Percentiles rank a stretch among this genome's conserved stretches.
Evolutionary conservation across 2,113 vertebrate genomes (phyloP).

Genomic region (Oreochromis aureus): DNA sequence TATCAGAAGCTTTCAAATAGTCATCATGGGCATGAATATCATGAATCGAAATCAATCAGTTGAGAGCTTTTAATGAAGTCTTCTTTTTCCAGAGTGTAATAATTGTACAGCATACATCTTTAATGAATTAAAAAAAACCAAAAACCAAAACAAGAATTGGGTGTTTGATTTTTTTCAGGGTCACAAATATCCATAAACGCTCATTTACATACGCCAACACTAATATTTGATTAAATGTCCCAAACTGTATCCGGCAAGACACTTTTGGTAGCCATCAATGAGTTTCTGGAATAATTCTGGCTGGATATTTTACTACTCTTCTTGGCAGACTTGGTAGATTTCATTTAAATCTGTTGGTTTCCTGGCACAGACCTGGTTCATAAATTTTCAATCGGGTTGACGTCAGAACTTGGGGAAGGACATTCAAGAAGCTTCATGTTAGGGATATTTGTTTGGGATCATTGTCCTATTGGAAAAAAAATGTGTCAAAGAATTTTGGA

Average conservation of each 20-base stretch:
- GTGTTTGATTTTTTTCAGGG: background rate
- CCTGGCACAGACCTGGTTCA: background rate
- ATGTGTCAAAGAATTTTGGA: background rate
- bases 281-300: background rate
- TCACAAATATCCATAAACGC: background rate
- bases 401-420: background rate
- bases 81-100: background rate
- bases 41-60: background rate
- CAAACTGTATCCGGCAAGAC: background rate
- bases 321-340: background rate
- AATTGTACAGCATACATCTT: background rate
- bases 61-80: background rate
- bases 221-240: background rate
- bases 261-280: background rate
- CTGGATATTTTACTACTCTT: background rate
- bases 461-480: background rate
- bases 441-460: background rate
- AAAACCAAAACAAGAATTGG: background rate
- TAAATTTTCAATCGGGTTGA: background rate
- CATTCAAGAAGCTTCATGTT: background rate
- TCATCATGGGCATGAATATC: background rate
- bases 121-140: background rate
- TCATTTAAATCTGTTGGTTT: background rate
- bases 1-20: background rate
- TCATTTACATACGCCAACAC: background rate